Base-by-base conservation (phyloP, 2,113 vertebrate species). In the Lota lota region DNA sequence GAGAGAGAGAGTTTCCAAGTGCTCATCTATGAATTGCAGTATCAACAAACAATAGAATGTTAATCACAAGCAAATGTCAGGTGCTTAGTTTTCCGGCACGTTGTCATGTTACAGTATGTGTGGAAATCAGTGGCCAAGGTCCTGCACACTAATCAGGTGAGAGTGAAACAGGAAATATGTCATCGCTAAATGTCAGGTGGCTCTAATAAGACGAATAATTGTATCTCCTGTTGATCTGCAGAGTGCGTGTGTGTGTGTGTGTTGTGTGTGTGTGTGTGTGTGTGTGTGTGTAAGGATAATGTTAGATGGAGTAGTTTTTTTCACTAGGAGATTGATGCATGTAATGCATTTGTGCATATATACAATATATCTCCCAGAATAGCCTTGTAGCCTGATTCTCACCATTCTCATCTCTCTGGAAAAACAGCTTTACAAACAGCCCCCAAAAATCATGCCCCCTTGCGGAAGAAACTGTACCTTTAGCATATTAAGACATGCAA, bases 121-220 rank as follows among this genome's bases (percentile, higher is more conserved):
- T 69, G 76, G 69, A 66, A 75, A 71, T 50, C 62, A 70, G 7
- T 47, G 40, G 63, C 40, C 63, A 17, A n/a, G 19, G 67, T 68
- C 68, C 11, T 36, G 18, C 65, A 65, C 67, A 67, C 33, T 76
- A 77, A 79, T 83, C 62, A 73, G 33, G 68, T 66, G 68, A 10
- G 47, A 63, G 68, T 24, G 58, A 61, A 79, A 54, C 64, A 72
- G 83, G 83, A 74, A 74, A 67, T 74, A 77, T 69, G 65, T 69
- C 74, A 64, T 10, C n/a, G 62, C 77, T 83, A 88, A 88, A 87
- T 87, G 83, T 88, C 85, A 90, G 66, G 64, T 64, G 64, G 79
- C 65, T 73, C 69, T 83, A 83, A 88, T 82, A 78, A 80, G 69
- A 56, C 63, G 73, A 73, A 69, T 60, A 75, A 83, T 79, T 62